Evolutionary conservation across 2,797 vertebrate species (phyloP), one percentile per base, ranked within the genome.

Genomic region (Babyrousa celebensis): DNA sequence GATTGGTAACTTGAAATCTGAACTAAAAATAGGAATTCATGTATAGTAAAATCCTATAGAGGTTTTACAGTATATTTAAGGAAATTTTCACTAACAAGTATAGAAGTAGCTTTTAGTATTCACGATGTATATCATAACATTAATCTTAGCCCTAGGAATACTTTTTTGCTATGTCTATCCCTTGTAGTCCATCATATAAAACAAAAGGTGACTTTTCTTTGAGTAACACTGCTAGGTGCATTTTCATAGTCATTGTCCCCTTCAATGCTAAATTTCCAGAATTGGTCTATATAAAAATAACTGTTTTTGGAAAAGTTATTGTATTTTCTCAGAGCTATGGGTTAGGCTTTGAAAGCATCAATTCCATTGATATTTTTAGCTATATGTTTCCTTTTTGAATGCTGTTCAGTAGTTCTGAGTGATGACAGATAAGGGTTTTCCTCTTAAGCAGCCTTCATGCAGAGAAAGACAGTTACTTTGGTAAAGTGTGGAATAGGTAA

Each of bases 11-110:
- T 84, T 68, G 52, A 63, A 94, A 70, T 85, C 56, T 63, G 10
- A 94, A 67, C 15, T 91, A 85, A 84, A 94, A 74, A 43, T 93
- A 79, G 75, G 72, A 93, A 75, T 87, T 91, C 75, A 12, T 32
- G 12, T 58, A 6, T 62, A 86, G 52, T 87, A 94, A 95, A 74
- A 84, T 72, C 4, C 63, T 52, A 29, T 11, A 36, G 40, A 54
- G 5, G 48, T 91, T 92, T 95, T 88, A 80, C 88, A 77, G 36
- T 18, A 2, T 71, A 92, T 70, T 58, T 75, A 75, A 63, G 63
- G 82, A 71, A 70, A 32, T 40, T 85, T 94, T 92, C 48, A 36
- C 43, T 60, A 90, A 85, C 4, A 84, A 63, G 54, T 86, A 88
- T 10, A 62, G 27, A 70, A 89, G 89, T 85, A 71, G 4, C 43